Evolutionary conservation across 1,140 invertebrate species (phyloP), one percentile per base, ranked within the genome.

Genomic region (Episyrphus balteatus): DNA sequence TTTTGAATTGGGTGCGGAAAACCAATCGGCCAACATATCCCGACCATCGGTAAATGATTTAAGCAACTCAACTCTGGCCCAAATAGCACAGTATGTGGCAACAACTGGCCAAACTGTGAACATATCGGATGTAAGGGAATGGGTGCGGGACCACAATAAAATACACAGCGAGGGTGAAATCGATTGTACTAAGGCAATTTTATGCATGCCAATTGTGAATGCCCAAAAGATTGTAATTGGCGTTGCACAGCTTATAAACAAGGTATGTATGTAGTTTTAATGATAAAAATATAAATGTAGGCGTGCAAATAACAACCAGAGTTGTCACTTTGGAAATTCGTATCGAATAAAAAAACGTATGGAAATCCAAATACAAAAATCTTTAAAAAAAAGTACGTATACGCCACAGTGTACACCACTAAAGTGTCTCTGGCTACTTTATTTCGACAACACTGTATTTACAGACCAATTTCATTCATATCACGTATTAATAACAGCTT

Each of bases 161-260:
- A 70, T 66, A 53, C 42, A 53, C 10, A 51, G 59, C 26, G 55
- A 69, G 17, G 70, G 76, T 11, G 76, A 81, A 34, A 81, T 80
- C 52, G 77, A 75, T 52, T 76, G 70, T 13, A 81, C 84, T 0
- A 75, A 77, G 46, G 86, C 84, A 31, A 87, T 91, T 56, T 75
- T 91, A 2, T 91, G 86, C 57, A 92, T 93, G 85, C 90, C 90
- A 0, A 93, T 94, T 50, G 83, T 88, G 18, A 93, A 93, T 67
- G 88, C 86, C 5, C 83, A 90, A 61, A 84, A 83, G 54, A 77
- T 76, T 37, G 83, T 94, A 3, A 91, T 94, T 53, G 93, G 93
- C 14, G 92, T 96, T 1, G 88, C 88, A 39, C 92, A 95, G 59
- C 73, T 96, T 21, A 90, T 96, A 34, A 96, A 96, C 66, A 96